Evolutionary conservation across 1,140 invertebrate species (phyloP), one percentile per base, ranked within the genome.

Genomic region (Thereuonema tuberculata): DNA sequence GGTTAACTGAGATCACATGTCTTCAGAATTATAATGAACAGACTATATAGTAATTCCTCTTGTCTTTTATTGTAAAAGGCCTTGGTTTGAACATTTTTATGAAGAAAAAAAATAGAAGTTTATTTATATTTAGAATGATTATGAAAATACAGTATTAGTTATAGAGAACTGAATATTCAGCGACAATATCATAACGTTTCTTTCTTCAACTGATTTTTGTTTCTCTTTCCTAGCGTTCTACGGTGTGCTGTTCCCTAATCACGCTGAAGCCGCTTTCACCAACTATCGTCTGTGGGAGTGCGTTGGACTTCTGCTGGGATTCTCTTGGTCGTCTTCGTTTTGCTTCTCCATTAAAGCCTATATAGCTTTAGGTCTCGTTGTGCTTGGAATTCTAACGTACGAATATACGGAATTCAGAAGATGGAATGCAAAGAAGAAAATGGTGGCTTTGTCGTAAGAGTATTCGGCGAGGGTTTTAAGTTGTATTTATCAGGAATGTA

Each of bases 221-320:
- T 50, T 50, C n/a, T 43, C 54, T 61, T 68, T 64, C 72, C 0
- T 78, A 92, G 89, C 89, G 70, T 79, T 94, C 24, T 92, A 96
- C 69, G 90, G 94, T 26, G 88, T 92, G 5, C 78, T 95, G 20
- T 96, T 95, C 76, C 77, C 88, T 56, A 81, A 89, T 37, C 89
- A 93, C 73, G 90, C 94, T 68, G 93, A 97, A 72, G 88, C 94
- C 0, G 93, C 93, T 0, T 97, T 97, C 78, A 93, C 92, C 62
- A 96, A 95, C 75, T 96, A 89, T 74, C 82, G 93, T 48, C 81
- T 97, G n/a, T 93, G 93, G 87, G 93, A 97, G 74, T 90, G 87
- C 43, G 80, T 86, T 23, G 94, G 94, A 0, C 92, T 96, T 66
- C 88, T 95, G 1, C 81, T 95, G 12, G 90, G 90, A 2, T 96